Base-by-base conservation (phyloP, 2,888 invertebrate genomes). In the Drosophila nigritarsus region DNA sequence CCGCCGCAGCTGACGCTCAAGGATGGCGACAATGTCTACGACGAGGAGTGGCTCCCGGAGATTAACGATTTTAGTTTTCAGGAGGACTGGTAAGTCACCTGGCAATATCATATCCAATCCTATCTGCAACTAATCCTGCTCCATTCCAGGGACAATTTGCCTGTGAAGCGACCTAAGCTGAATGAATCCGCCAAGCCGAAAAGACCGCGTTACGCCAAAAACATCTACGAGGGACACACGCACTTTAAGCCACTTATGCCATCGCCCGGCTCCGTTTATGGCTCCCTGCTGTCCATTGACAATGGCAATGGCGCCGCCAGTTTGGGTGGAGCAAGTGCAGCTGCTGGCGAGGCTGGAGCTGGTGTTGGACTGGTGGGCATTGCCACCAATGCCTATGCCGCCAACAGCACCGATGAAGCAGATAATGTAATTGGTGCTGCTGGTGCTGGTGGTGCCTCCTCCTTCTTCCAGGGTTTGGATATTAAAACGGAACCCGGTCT, bases 31-130 rank as follows among this genome's bases (percentile, higher is more conserved):
- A 95, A 95, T 70, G 96, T 96, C 85, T 94, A 96, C 63, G 95
- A 96, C 32, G 97, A 97, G 85, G 97, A 98, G 91, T 96, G 96
- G 91, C 95, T 96, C 85, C 95, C 96, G 65, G 96, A 97, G 83
- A 95, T 99, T 27, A 98, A 98, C 93, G 98, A 98, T 93, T 98
- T 98, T 94, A 95, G 97, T 82, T 96, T 96, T 85, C 95, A 97
- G 82, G 95, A 97, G 91, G 96, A 96, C 50, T 98, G 98, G 98
- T 97, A 91, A 94, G 95, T 94, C 13, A 27, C n/a, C 9, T n/a
- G n/a, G 32, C n/a, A 13, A 50, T 32, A n/a, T 11, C 1, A 1
- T 0, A 56, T 30, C 2, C 24, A 45, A 7, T 3, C 24, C 20
- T 32, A 15, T 6, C 5, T 7, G 8, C 3, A 1, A 20, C 40